phyloP scores from a whole-genome alignment of 2,113 vertebrate species.

The Zeus faber region DNA sequence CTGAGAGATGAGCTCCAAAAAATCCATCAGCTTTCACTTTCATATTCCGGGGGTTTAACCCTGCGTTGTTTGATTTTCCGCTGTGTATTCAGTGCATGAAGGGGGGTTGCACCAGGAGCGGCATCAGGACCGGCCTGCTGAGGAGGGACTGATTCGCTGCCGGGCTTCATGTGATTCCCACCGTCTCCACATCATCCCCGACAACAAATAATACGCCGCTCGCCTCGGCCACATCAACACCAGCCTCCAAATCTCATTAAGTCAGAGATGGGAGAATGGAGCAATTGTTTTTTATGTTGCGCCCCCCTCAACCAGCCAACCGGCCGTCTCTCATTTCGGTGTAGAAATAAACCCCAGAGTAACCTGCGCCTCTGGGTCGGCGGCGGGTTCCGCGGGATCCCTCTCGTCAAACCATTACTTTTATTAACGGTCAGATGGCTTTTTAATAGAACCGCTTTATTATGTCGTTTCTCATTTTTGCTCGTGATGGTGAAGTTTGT shows the following conservation, averaged over 20 bases:
- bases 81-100: too few relatives aligned
- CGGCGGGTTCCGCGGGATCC: slow-evolving; percentile 31
- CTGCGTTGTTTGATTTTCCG: too few relatives aligned
- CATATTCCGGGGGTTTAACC: too few relatives aligned
- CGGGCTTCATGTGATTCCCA: too few relatives aligned
- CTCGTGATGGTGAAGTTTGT: slow-evolving; percentile 39
- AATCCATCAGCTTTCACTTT: too few relatives aligned
- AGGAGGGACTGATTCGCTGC: too few relatives aligned
- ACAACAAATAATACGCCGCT: too few relatives aligned
- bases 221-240: slow-evolving; percentile 45
- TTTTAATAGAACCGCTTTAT: slow-evolving; percentile 80
- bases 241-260: slow-evolving; percentile 67
- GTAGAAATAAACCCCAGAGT: slow-evolving; percentile 58
- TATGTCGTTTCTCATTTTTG: slow-evolving; percentile 71
- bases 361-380: slow-evolving; percentile 51
- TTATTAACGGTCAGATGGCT: slow-evolving; percentile 79
- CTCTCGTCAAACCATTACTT: slow-evolving; percentile 75
- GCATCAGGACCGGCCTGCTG: too few relatives aligned
- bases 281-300: slow-evolving; percentile 65
- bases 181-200: too few relatives aligned
- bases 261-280: slow-evolving; percentile 45
- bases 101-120: too few relatives aligned
- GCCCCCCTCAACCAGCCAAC: not conserved
- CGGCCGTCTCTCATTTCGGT: slow-evolving; percentile 16
- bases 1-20: too few relatives aligned